Conservation (phyloP, 2,113 vertebrate genomes). For the Theristicus caerulescens region DNA sequence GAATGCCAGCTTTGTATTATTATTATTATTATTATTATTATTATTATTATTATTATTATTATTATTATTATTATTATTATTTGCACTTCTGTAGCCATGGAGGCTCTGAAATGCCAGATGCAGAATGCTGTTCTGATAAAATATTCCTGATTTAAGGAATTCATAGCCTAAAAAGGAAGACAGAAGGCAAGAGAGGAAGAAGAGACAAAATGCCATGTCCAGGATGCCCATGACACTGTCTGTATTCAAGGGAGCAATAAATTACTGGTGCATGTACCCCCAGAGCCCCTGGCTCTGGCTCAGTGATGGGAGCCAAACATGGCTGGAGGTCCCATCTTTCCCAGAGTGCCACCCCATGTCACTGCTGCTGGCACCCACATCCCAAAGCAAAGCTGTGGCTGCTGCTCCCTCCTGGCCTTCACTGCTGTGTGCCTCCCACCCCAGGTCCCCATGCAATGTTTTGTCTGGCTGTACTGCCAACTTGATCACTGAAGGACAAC, state of each 20-base stretch:
- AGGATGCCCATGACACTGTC: too few species aligned
- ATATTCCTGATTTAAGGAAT: background rate
- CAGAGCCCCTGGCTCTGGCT: background rate
- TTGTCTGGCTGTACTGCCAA: background rate
- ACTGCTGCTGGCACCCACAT: fast-evolving
- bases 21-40: too few species aligned
- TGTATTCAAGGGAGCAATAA: background rate
- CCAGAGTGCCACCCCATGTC: background rate
- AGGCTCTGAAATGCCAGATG: background rate
- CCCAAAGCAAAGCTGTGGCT: background rate
- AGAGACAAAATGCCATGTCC: background rate
- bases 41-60: background rate
- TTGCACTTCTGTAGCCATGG: background rate
- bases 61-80: background rate
- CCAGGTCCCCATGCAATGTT: too few species aligned
- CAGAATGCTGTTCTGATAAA: background rate
- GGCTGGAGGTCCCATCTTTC: background rate
- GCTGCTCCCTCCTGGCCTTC: background rate
- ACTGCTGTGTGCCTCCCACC: fast-evolving
- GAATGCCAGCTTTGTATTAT: too few species aligned
- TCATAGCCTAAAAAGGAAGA: background rate
- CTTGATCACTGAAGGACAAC: too few species aligned
- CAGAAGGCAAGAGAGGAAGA: background rate
- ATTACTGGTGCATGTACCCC: too few species aligned
- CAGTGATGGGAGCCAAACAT: background rate